Evolutionary conservation across 2,797 vertebrate genomes (phyloP).

Genomic region (Anguilla megastoma): DNA sequence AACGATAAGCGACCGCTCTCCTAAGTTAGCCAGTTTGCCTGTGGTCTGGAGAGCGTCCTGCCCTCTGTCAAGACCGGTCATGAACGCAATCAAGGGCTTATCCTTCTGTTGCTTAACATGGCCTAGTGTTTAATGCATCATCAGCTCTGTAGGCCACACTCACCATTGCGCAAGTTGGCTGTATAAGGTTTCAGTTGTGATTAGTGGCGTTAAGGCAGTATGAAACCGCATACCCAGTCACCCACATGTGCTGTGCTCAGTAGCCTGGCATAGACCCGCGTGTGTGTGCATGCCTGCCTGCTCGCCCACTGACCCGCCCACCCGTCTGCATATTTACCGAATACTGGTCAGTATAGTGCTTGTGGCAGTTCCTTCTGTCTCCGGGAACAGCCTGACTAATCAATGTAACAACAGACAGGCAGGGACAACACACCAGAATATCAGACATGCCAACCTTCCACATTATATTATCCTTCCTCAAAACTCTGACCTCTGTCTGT

Average conservation of each 20-base stretch:
- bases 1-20: no score
- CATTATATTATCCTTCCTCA: neutral
- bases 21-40: no score
- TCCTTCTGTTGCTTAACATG: neutral
- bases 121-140: neutral
- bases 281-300: neutral
- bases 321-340: no score
- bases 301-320: no score
- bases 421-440: neutral
- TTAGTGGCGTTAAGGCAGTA: neutral
- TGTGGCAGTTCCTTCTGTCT: neutral
- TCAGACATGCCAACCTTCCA: neutral
- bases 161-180: no score
- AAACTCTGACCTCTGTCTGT: neutral
- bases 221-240: neutral
- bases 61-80: neutral
- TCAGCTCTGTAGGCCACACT: no score
- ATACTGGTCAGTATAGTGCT: neutral
- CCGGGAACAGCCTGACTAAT: neutral
- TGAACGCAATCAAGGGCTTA: neutral
- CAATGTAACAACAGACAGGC: conserved; percentile 18
- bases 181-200: neutral
- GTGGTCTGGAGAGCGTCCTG: neutral
- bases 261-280: neutral
- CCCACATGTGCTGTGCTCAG: neutral